Percentiles rank a stretch among this genome's conserved stretches.
Evolutionary conservation across 2,888 invertebrate species (phyloP).

Genomic region (Tinea pellionella): DNA sequence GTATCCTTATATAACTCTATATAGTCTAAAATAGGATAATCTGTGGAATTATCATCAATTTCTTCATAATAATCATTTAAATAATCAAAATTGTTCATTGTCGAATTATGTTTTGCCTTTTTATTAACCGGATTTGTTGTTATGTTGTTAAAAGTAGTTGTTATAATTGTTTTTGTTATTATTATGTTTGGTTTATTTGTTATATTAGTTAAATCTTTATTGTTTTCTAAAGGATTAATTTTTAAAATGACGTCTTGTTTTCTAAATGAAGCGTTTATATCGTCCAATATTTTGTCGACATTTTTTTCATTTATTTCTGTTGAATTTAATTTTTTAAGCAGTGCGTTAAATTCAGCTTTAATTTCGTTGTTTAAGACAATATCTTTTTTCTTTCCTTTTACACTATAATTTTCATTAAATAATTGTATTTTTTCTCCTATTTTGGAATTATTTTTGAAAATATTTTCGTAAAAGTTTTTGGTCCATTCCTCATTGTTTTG

Average conservation of each 20-base stretch:
- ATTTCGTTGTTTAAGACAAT: no score
- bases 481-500: background rate
- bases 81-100: background rate
- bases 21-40: slow-evolving; percentile 49
- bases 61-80: slow-evolving; percentile 23
- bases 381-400: no score
- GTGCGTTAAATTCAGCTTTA: no score
- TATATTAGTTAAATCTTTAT: background rate
- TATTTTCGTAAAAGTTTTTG: background rate
- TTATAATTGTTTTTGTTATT: slow-evolving; percentile 4
- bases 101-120: background rate
- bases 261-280: background rate
- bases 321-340: background rate
- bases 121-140: background rate
- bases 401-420: no score
- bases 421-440: background rate
- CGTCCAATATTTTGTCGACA: background rate
- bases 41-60: slow-evolving; percentile 39
- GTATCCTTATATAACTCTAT: slow-evolving; percentile 52
- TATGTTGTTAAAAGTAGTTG: no score
- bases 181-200: background rate
- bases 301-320: background rate
- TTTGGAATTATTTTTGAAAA: background rate
- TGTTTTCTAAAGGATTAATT: background rate
- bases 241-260: background rate